Evolutionary conservation across 2,888 invertebrate species (phyloP), one percentile per base, ranked within the genome.

Genomic region (Tiliacea aurago): DNA sequence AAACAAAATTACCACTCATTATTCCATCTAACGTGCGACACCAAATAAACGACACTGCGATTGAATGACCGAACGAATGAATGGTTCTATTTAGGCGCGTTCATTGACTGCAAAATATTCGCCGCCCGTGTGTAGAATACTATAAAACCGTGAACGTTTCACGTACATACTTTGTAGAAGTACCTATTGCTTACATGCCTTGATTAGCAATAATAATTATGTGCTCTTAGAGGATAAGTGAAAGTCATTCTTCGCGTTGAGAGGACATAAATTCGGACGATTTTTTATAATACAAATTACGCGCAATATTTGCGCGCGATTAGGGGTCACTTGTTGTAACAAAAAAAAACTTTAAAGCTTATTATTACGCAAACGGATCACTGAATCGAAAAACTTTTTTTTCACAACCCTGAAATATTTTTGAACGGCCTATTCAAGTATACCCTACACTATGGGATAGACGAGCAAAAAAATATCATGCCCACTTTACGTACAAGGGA

Each of bases 41-140:
- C 61, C 49, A 71, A 70, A 71, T 76, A 76, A 69, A 73, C 59
- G 71, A 67, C 63, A 76, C 73, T 58, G 47, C 56, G 80, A 82
- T 75, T 81, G 83, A 84, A 78, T 78, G 84, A 82, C 75, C 51
- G 84, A 85, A 83, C 73, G 79, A 83, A 77, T 76, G 78, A 83
- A 84, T 78, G 78, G 74, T 81, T 78, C 64, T 83, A 81, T 86
- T 85, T 82, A 81, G 71, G 73, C 49, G 81, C 80, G 80, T 84
- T 84, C 83, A 80, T 81, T 83, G 78, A 84, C 82, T 79, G 73
- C 72, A 61, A 83, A 81, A 84, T 83, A 82, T 87, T 87, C 75
- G 76, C 76, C 41, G 71, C 10, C 70, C 85, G 84, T 86, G 86
- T 85, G 78, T 83, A 73, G 85, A 86, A 86, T 87, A 82, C 37